Evolutionary conservation across 1,140 invertebrate genomes (phyloP).

Genomic region (Neodiprion fabricii): DNA sequence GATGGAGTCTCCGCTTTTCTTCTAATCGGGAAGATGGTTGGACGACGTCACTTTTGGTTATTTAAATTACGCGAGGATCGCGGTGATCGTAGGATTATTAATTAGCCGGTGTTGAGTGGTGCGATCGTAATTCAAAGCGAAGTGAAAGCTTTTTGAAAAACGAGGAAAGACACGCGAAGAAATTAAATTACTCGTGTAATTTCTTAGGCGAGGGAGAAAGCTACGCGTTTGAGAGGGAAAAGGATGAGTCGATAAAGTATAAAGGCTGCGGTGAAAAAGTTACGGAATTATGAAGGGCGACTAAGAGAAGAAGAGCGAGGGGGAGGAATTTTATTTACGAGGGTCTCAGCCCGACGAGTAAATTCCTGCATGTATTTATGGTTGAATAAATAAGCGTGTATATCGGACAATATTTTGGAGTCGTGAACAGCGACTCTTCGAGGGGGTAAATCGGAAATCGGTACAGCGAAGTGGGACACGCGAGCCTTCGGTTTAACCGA

Average conservation of each 20-base stretch:
- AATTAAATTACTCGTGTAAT: not conserved
- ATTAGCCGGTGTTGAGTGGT: no score
- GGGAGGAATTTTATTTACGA: not conserved
- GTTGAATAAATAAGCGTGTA: not conserved
- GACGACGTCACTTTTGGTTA: not conserved
- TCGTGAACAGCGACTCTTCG: not conserved
- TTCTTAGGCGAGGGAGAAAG: not conserved
- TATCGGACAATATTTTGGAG: not conserved
- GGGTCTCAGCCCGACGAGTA: not conserved
- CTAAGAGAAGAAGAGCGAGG: not conserved
- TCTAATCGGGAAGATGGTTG: not conserved
- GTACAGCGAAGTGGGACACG: not conserved
- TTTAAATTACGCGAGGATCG: no score
- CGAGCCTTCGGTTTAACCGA: not conserved
- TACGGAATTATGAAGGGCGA: not conserved
- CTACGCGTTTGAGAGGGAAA: not conserved
- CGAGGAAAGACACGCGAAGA: not conserved
- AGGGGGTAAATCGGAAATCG: not conserved
- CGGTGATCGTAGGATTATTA: no score
- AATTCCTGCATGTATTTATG: constrained; percentile 4
- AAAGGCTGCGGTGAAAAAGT: not conserved
- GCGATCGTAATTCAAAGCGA: no score
- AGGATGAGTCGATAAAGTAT: not conserved
- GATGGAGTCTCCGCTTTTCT: not conserved
- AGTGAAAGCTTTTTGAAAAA: not conserved